phyloP scores from a whole-genome alignment of 2,888 invertebrate genomes.

The Troides aeacus region DNA sequence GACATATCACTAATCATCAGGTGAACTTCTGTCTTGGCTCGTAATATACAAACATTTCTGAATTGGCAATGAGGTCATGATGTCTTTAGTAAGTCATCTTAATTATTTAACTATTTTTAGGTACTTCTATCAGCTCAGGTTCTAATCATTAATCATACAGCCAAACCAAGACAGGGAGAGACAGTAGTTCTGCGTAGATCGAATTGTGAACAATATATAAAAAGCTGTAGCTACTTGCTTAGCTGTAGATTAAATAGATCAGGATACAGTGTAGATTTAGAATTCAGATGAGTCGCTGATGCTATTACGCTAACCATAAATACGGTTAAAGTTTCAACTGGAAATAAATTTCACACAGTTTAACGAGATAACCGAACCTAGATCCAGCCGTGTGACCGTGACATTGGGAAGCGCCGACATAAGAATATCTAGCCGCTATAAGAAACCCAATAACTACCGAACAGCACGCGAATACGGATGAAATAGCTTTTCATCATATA shows the following conservation, averaged over 20 bases:
- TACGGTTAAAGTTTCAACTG: not conserved
- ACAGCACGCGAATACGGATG: conserved; percentile 28
- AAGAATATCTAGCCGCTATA: conserved; percentile 22
- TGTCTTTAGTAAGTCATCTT: too few relatives aligned
- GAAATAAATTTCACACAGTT: not conserved
- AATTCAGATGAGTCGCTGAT: not conserved
- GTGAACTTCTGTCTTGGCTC: too few relatives aligned
- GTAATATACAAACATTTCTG: too few relatives aligned
- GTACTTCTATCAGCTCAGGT: too few relatives aligned
- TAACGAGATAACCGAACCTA: conserved; percentile 12
- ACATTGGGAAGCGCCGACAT: conserved; percentile 29
- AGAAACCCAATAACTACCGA: conserved; percentile 28
- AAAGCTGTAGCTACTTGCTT: not conserved
- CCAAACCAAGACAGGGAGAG: too few relatives aligned
- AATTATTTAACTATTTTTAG: not conserved
- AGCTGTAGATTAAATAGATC: not conserved
- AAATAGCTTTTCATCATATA: conserved; percentile 19
- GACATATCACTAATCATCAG: too few relatives aligned
- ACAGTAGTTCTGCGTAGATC: not conserved
- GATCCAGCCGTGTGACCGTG: conserved; percentile 18
- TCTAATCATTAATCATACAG: too few relatives aligned
- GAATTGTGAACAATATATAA: not conserved
- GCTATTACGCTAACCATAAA: not conserved
- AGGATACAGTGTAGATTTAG: not conserved
- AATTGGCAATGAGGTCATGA: too few relatives aligned